These are phyloP conservation scores for Oscheius myriophilus DNA, from an alignment of 2,888 invertebrate species.

Conservation along the genomic window DNA sequence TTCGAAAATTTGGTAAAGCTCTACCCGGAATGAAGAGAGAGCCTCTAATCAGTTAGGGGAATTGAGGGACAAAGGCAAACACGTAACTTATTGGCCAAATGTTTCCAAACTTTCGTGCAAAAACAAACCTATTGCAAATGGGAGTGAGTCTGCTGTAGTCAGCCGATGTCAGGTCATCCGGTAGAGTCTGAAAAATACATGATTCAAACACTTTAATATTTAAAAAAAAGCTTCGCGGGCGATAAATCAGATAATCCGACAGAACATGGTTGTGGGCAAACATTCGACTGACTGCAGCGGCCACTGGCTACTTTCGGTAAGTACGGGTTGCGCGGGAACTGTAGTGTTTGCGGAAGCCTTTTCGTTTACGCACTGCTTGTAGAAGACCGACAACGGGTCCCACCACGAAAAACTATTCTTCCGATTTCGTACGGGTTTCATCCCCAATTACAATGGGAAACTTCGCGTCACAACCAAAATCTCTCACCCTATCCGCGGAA, in stretches of 20 bases:
- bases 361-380: slow-evolving; percentile 25
- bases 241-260: too few relatives aligned
- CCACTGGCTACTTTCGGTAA: slow-evolving; percentile 20
- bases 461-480: background rate
- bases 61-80: too few relatives aligned
- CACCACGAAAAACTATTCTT: too few relatives aligned
- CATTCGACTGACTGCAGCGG: slow-evolving; percentile 5
- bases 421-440: too few relatives aligned
- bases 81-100: too few relatives aligned
- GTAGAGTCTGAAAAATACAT: slow-evolving; percentile 14
- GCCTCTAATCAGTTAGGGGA: too few relatives aligned
- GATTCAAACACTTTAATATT: too few relatives aligned
- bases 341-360: slow-evolving; percentile 28
- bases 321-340: slow-evolving; percentile 14
- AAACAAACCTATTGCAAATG: slow-evolving; percentile 12
- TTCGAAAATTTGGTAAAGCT: too few relatives aligned
- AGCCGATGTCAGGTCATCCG: slow-evolving; percentile 1
- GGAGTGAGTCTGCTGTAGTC: slow-evolving; percentile 18
- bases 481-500: slow-evolving; percentile 27
- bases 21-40: too few relatives aligned
- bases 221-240: too few relatives aligned
- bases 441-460: too few relatives aligned
- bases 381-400: too few relatives aligned
- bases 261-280: background rate
- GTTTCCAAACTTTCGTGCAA: slow-evolving; percentile 4